These are phyloP conservation scores for honey bee (Apis mellifera) DNA, from an alignment of 1,140 invertebrate genomes.

Conservation along the genomic window DNA sequence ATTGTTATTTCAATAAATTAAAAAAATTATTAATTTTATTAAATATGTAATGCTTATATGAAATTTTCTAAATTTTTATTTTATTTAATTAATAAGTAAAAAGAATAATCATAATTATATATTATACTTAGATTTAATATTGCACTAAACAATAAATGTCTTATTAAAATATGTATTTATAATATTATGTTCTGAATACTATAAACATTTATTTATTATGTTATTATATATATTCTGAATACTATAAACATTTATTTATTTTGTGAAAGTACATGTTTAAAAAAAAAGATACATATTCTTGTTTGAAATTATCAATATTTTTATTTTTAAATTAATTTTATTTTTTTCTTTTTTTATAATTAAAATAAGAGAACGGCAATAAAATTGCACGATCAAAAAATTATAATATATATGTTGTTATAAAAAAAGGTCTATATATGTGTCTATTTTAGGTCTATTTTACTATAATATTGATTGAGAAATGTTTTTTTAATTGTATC, in stretches of 20 bases:
- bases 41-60: background rate
- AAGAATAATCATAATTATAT: slow-evolving; percentile 21
- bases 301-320: background rate
- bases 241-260: no score
- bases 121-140: slow-evolving; percentile 15
- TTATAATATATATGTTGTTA: background rate
- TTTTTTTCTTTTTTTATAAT: background rate
- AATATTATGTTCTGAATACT: background rate
- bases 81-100: slow-evolving; percentile 26
- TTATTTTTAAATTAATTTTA: background rate
- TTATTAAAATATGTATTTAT: background rate
- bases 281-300: background rate
- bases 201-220: no score
- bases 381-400: background rate
- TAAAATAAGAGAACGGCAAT: background rate
- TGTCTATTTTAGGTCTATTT: no score
- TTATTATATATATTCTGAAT: background rate
- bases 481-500: no score
- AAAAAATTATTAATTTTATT: slow-evolving; percentile 2
- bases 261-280: no score
- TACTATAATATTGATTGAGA: no score
- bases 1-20: background rate
- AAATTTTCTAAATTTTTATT: background rate
- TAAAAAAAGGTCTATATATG: no score
- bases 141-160: slow-evolving; percentile 14